Conservation (phyloP, 1,140 invertebrate genomes). For the Meloidogyne exigua region DNA sequence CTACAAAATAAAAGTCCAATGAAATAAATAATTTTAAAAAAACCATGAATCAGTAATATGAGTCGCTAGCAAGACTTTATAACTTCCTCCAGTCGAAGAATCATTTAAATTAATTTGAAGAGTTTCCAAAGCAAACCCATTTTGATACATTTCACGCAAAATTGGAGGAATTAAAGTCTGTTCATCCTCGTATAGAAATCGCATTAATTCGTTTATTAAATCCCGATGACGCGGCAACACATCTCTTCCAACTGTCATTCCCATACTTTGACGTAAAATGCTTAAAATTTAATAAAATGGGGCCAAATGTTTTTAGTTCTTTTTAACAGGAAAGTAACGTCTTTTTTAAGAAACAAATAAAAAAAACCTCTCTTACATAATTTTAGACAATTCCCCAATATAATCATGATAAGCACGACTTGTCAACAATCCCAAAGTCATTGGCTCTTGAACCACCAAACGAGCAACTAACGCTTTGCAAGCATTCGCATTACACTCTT, state of each 20-base stretch:
- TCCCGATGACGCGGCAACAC: background rate
- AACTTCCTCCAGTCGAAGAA: background rate
- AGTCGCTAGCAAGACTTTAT: background rate
- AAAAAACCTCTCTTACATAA: background rate
- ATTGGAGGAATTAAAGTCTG: background rate
- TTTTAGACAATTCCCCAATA: background rate
- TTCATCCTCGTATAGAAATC: background rate
- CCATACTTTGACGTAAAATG: background rate
- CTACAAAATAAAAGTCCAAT: background rate
- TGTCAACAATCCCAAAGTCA: background rate
- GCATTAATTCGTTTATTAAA: background rate
- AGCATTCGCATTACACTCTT: background rate
- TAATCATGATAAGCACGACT: background rate
- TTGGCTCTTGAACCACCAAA: background rate
- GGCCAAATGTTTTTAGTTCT: too few species aligned
- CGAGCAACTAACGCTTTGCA: background rate
- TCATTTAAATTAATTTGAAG: constrained; percentile 2
- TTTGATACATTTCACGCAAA: background rate
- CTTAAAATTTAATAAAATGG: background rate
- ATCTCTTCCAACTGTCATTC: background rate
- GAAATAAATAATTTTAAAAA: background rate
- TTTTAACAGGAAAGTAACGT: too few species aligned
- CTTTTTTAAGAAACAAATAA: too few species aligned
- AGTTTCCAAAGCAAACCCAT: background rate
- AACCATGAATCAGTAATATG: background rate